Evolutionary conservation across 2,113 vertebrate species (phyloP).

Genomic region (Chloropsis cyanopogon): DNA sequence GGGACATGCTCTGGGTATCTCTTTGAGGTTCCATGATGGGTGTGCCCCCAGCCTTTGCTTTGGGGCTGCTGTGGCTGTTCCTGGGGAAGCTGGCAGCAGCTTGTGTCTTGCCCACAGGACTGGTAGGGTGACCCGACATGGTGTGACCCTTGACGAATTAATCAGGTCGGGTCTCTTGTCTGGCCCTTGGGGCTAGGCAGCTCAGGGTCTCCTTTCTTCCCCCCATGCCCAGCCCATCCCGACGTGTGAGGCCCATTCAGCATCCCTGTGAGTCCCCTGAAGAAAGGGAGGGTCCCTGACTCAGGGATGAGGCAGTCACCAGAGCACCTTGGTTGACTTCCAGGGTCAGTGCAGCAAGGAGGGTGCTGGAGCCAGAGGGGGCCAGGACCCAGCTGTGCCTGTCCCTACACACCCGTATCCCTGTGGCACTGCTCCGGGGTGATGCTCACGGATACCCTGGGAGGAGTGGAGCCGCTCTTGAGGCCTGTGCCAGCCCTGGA

Average conservation of each 20-base stretch:
- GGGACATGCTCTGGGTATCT: background rate
- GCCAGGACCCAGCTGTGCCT: background rate
- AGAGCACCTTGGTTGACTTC: background rate
- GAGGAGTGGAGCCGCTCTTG: background rate
- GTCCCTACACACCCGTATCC: accelerated
- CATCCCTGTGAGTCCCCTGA: accelerated
- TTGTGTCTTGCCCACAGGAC: background rate
- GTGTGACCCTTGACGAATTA: background rate
- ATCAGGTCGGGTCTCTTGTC: background rate
- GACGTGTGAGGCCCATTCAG: accelerated
- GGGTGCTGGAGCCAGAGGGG: background rate
- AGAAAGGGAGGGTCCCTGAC: background rate
- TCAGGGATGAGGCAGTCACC: background rate
- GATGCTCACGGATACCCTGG: background rate
- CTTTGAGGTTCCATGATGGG: accelerated
- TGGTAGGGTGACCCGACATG: background rate
- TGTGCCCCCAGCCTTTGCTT: background rate
- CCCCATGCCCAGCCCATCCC: accelerated
- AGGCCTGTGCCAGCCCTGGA: background rate
- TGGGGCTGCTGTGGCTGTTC: background rate
- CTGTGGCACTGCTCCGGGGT: background rate
- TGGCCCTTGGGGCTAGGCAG: background rate
- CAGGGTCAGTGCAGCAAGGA: background rate
- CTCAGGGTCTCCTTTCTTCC: background rate
- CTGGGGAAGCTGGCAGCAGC: background rate